A percentile compares a stretch with the other conserved stretches of the same genome.
These are phyloP conservation scores for Sericinus montela DNA, from an alignment of 2,888 invertebrate genomes.

Conservation along the genomic window DNA sequence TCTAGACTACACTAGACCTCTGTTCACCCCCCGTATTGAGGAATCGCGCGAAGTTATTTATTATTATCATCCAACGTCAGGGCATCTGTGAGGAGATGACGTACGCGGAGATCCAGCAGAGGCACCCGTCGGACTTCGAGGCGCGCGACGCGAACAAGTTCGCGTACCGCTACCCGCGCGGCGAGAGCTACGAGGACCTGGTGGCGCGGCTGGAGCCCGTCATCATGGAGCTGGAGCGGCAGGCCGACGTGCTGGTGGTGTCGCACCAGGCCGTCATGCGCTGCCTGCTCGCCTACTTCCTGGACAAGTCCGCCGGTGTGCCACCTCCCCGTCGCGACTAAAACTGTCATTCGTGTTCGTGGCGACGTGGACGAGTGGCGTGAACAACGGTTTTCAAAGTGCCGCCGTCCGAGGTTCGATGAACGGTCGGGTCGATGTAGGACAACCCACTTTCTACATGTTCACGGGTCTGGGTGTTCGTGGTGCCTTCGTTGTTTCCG, in stretches of 20 bases:
- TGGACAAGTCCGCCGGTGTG: constrained; percentile 95
- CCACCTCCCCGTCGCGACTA: not conserved
- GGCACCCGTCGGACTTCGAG: constrained; percentile 97
- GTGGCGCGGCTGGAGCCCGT: constrained; percentile 98
- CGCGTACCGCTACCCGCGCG: constrained; percentile 93
- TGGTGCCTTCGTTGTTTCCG: no score
- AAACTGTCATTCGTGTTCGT: no score
- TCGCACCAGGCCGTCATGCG: constrained; percentile 98
- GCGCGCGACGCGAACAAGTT: constrained; percentile 98
- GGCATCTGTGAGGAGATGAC: constrained; percentile 99
- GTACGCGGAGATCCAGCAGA: constrained; percentile 96
- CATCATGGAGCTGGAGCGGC: constrained; percentile 98
- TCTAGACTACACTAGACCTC: no score
- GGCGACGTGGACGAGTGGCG: no score
- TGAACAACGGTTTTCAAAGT: no score
- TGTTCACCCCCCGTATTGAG: no score
- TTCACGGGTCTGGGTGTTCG: no score
- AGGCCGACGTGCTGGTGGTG: constrained; percentile 96
- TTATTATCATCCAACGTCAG: no score
- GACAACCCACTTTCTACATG: no score
- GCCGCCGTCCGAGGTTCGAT: no score
- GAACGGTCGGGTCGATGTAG: no score
- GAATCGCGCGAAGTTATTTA: no score
- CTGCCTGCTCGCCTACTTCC: constrained; percentile 97
- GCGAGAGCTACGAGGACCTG: constrained; percentile 98